phyloP scores from a whole-genome alignment of 1,140 invertebrate genomes.

The Bilobella aurantiaca region DNA sequence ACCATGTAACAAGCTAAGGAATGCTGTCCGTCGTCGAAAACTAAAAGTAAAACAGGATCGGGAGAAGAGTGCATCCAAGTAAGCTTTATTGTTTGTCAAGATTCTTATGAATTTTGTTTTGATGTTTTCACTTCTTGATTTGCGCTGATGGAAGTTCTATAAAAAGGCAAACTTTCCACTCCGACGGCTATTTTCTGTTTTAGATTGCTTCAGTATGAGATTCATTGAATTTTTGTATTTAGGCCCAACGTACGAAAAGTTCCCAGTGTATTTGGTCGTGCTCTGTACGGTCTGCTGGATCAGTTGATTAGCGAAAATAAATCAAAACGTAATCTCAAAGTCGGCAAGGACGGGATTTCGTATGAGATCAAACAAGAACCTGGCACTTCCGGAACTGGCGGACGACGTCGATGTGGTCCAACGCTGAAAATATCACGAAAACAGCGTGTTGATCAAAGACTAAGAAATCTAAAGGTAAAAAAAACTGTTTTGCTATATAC shows the following conservation, averaged over 20 bases:
- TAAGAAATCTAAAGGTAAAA: constrained; percentile 1
- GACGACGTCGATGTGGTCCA: not conserved
- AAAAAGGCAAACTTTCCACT: no score
- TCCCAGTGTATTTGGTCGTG: constrained; percentile 15
- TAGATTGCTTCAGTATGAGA: no score
- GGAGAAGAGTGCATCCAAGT: constrained; percentile 7
- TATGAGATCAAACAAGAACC: not conserved
- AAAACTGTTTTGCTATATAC: no score
- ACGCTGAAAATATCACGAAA: not conserved
- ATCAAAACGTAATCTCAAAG: not conserved
- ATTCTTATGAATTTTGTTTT: not conserved
- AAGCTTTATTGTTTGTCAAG: no score
- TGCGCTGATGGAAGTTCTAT: no score
- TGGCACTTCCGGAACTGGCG: not conserved
- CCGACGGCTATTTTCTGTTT: no score
- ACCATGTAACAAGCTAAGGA: constrained; percentile 5
- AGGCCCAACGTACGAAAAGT: not conserved
- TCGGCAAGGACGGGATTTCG: not conserved
- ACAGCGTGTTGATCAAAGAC: not conserved
- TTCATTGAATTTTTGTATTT: not conserved
- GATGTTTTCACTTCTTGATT: not conserved
- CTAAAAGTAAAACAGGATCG: not conserved
- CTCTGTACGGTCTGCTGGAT: constrained; percentile 11
- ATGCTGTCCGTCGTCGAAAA: not conserved
- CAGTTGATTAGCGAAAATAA: constrained; percentile 12